Conservation (phyloP, 1,140 invertebrate species). For the Lanistes nyassanus region DNA sequence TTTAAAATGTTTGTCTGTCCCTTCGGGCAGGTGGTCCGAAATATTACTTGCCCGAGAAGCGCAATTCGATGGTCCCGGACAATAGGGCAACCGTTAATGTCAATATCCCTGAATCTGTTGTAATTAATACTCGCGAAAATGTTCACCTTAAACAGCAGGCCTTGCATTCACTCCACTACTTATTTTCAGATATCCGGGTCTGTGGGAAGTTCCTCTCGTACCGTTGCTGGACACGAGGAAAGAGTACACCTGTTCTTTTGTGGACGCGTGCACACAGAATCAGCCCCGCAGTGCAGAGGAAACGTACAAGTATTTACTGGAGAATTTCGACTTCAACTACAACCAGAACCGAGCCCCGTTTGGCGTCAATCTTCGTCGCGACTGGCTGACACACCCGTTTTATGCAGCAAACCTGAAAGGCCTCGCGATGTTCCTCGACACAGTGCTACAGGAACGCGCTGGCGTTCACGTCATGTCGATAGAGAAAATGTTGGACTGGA, state of each 20-base stretch:
- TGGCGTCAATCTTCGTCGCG: slow-evolving; percentile 51
- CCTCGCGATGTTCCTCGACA: slow-evolving; percentile 42
- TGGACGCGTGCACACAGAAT: slow-evolving; percentile 46
- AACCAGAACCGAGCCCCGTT: slow-evolving; percentile 50
- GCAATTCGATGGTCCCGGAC: too few species aligned
- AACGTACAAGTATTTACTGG: slow-evolving; percentile 45
- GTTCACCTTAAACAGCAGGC: too few species aligned
- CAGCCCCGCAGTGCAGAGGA: slow-evolving; percentile 38
- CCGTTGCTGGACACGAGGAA: slow-evolving; percentile 40
- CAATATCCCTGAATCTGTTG: too few species aligned
- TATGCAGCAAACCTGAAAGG: slow-evolving; percentile 28
- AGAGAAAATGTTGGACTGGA: slow-evolving; percentile 92
- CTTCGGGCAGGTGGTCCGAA: too few species aligned
- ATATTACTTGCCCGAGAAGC: too few species aligned
- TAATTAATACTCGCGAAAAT: too few species aligned
- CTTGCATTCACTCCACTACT: not conserved
- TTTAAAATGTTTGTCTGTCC: too few species aligned
- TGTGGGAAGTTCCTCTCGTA: slow-evolving; percentile 51
- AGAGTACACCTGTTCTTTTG: slow-evolving; percentile 45
- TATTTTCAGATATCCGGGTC: slow-evolving; percentile 24
- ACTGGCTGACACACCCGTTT: slow-evolving; percentile 43
- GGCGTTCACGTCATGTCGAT: slow-evolving; percentile 97
- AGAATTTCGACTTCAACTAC: slow-evolving; percentile 48
- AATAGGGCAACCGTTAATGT: too few species aligned
- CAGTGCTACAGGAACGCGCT: slow-evolving; percentile 60